phyloP scores from a whole-genome alignment of 2,113 vertebrate genomes.

The Lamprotornis superbus region DNA sequence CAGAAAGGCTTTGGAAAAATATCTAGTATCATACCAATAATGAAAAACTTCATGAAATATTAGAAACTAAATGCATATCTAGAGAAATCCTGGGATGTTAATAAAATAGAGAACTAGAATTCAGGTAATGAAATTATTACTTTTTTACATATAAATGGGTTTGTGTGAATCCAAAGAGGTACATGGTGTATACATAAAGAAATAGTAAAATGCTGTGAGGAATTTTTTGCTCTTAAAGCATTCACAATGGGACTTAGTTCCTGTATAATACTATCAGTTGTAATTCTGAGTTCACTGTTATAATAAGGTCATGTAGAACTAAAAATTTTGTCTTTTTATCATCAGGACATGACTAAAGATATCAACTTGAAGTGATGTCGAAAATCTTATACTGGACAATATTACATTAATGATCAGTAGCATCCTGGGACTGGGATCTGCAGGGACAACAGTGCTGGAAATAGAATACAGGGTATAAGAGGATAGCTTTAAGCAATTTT shows the following conservation, averaged over 20 bases:
- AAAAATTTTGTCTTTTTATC: not conserved
- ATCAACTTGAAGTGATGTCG: not conserved
- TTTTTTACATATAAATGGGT: not conserved
- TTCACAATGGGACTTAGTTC: not conserved
- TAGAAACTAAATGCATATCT: not conserved
- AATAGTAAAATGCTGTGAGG: not conserved
- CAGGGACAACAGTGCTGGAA: not conserved
- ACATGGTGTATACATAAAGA: not conserved
- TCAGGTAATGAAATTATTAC: not conserved
- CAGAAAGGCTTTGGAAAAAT: not conserved
- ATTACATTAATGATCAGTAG: not conserved
- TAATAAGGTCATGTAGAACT: not conserved
- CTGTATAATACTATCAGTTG: not conserved
- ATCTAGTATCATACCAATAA: not conserved
- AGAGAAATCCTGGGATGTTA: not conserved
- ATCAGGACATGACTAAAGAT: not conserved
- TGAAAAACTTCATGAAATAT: not conserved
- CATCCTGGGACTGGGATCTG: not conserved
- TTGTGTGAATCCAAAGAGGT: not conserved
- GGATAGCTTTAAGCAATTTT: not conserved
- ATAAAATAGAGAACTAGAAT: not conserved
- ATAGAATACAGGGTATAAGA: not conserved
- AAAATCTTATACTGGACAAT: not conserved
- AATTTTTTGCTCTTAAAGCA: not conserved
- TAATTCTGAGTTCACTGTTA: not conserved